A percentile compares a stretch with the other conserved stretches of the same genome.
Evolutionary conservation across 2,888 invertebrate genomes (phyloP).

Genomic region (Metellina segmentata): DNA sequence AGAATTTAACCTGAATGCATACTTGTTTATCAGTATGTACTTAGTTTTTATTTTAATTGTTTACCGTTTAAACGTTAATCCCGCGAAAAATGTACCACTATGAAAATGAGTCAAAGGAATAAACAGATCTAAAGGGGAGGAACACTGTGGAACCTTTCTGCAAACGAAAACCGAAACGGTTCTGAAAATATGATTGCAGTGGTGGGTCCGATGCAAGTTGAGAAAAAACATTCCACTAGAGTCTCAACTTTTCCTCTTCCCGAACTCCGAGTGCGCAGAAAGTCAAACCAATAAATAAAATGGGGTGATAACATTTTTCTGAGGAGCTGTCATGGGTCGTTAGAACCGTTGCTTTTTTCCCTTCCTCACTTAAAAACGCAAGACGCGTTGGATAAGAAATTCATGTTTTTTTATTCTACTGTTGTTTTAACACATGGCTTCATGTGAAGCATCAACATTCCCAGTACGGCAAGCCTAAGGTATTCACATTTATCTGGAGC

Average conservation of each 20-base stretch:
- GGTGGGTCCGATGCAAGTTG: background rate
- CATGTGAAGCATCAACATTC: background rate
- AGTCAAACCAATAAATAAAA: slow-evolving; percentile 60
- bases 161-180: background rate
- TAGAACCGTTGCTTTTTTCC: slow-evolving; percentile 6
- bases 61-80: too few species aligned
- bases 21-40: too few species aligned
- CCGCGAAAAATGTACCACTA: too few species aligned
- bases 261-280: background rate
- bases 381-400: background rate
- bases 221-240: slow-evolving; percentile 4
- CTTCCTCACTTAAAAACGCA: background rate
- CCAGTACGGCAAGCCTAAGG: background rate
- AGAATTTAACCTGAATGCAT: too few species aligned
- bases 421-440: background rate
- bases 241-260: background rate
- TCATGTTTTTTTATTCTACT: background rate
- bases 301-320: slow-evolving; percentile 28
- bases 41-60: too few species aligned
- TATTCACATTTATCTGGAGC: background rate
- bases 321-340: slow-evolving; percentile 28
- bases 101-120: too few species aligned
- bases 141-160: slow-evolving; percentile 14
- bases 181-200: slow-evolving; percentile 27
- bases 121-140: background rate